These are phyloP conservation scores for Helostoma temminkii DNA, from an alignment of 2,797 vertebrate species.

Conservation along the genomic window DNA sequence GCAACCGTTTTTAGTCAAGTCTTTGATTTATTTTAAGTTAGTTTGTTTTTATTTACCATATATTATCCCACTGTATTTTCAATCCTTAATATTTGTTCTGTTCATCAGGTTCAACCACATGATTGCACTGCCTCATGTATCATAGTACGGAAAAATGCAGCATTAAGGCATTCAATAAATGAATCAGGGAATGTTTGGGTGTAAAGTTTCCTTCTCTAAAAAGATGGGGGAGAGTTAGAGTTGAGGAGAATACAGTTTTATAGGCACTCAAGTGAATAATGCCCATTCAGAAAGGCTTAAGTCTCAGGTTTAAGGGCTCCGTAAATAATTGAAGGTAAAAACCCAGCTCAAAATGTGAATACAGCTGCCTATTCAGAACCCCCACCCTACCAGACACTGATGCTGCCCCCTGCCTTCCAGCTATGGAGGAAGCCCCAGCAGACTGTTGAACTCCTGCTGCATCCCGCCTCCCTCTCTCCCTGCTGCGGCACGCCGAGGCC, in stretches of 20 bases:
- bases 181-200: not conserved
- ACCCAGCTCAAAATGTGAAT: constrained; percentile 69
- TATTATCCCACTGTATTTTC: not conserved
- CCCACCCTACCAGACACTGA: constrained; percentile 31
- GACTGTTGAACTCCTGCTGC: constrained; percentile 62
- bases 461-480: constrained; percentile 37
- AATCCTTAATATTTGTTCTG: not conserved
- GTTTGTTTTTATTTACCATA: not conserved
- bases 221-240: constrained; percentile 3
- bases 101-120: not conserved
- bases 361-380: constrained; percentile 77
- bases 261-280: constrained; percentile 59
- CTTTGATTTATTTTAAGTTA: not conserved
- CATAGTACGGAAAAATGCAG: constrained; percentile 25
- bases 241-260: constrained; percentile 50
- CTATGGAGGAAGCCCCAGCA: constrained; percentile 54
- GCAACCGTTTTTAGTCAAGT: not conserved
- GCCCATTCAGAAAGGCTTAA: constrained; percentile 59
- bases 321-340: constrained; percentile 66
- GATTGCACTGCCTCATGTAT: not conserved
- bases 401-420: constrained; percentile 60
- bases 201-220: constrained; percentile 24
- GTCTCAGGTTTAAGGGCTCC: constrained; percentile 65
- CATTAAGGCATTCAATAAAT: constrained; percentile 30
- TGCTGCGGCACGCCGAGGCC: constrained; percentile 44